Evolutionary conservation across 2,797 vertebrate genomes (phyloP).

Genomic region (Danio aesculapii): DNA sequence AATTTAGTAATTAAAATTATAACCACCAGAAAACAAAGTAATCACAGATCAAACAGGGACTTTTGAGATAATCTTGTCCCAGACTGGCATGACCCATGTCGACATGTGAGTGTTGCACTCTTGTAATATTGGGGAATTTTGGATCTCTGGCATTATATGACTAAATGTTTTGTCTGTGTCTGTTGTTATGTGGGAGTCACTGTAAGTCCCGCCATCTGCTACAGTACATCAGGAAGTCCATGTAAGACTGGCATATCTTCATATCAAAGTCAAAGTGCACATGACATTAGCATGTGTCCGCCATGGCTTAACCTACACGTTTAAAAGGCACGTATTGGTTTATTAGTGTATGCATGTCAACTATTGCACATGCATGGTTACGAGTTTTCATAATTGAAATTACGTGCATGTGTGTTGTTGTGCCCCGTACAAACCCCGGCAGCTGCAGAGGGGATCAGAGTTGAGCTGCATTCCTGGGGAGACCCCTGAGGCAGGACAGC

Average conservation of each 20-base stretch:
- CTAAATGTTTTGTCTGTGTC: neutral
- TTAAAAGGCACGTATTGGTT: constrained; percentile 19
- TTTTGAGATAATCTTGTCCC: neutral
- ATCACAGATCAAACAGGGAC: neutral
- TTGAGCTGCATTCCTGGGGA: constrained; percentile 56
- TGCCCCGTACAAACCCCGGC: constrained; percentile 55
- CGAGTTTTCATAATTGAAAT: constrained; percentile 43
- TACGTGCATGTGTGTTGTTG: constrained; percentile 52
- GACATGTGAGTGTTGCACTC: neutral
- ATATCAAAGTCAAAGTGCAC: neutral
- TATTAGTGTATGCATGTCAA: neutral
- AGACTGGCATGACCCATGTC: neutral
- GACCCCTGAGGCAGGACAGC: constrained; percentile 61
- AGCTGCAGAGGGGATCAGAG: constrained; percentile 56
- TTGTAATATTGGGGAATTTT: constrained; percentile 6
- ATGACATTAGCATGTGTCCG: constrained; percentile 28
- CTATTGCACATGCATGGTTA: constrained; percentile 1
- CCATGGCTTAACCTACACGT: neutral
- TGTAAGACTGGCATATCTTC: no score
- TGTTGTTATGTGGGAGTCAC: neutral
- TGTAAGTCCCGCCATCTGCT: constrained; percentile 16
- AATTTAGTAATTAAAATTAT: neutral
- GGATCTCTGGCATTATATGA: constrained; percentile 16
- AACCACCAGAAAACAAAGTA: no score
- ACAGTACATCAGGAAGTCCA: constrained; percentile 16